These are phyloP conservation scores for Spea hammondii DNA, from an alignment of 2,797 vertebrate species.

Conservation along the genomic window DNA sequence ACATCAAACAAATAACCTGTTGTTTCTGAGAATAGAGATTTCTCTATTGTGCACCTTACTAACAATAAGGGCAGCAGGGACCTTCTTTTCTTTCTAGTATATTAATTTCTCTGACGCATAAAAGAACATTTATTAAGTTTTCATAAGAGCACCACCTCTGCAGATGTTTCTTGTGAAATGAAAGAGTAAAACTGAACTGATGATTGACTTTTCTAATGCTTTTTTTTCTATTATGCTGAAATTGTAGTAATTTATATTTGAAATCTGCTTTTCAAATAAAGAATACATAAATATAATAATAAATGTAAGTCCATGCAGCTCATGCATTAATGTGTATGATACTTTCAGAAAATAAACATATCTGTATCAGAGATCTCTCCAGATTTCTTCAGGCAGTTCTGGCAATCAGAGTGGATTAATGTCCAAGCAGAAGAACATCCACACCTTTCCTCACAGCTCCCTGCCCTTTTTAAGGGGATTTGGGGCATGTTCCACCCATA, in stretches of 20 bases:
- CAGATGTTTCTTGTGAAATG: slow-evolving; percentile 56
- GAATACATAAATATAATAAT: no score
- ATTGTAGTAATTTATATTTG: slow-evolving; percentile 3
- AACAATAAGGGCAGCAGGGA: slow-evolving; percentile 51
- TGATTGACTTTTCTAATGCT: slow-evolving; percentile 3
- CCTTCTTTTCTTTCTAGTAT: slow-evolving; percentile 50
- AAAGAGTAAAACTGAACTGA: slow-evolving; percentile 47
- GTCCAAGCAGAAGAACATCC: no score
- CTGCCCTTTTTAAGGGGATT: no score
- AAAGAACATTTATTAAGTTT: slow-evolving; percentile 59
- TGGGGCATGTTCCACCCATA: no score
- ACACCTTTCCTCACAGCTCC: no score
- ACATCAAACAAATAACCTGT: slow-evolving; percentile 31
- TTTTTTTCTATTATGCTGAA: slow-evolving; percentile 5
- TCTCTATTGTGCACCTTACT: slow-evolving; percentile 39
- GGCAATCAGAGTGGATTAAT: no score
- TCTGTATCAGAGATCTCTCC: no score
- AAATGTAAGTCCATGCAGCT: no score
- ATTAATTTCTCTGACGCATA: slow-evolving; percentile 55
- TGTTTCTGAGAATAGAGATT: slow-evolving; percentile 46
- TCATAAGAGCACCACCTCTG: slow-evolving; percentile 49
- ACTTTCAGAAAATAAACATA: no score
- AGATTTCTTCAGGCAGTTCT: no score
- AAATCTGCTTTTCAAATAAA: background rate
- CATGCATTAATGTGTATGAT: no score